These are phyloP conservation scores for Sebastes steindachneri DNA, from an alignment of 2,797 vertebrate genomes.

Conservation along the genomic window DNA sequence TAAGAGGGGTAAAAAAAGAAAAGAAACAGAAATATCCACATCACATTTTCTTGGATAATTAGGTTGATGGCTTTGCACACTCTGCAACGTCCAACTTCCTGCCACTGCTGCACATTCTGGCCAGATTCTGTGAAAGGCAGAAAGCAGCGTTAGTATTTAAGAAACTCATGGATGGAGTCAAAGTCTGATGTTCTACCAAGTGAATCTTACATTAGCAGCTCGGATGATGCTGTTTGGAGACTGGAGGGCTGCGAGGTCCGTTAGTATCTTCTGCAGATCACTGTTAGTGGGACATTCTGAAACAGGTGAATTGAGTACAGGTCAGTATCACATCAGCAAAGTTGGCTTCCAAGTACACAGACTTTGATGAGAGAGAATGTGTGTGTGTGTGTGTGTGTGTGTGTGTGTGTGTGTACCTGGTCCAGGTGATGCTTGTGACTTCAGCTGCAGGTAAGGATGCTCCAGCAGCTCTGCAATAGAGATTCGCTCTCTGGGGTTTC, in stretches of 20 bases:
- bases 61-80: conserved; percentile 84
- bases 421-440: conserved; percentile 74
- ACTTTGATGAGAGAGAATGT: not conserved
- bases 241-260: conserved; percentile 92
- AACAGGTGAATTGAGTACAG: not conserved
- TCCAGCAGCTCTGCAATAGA: conserved; percentile 90
- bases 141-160: conserved; percentile 1
- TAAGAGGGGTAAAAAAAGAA: not conserved
- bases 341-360: not conserved
- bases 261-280: conserved; percentile 91
- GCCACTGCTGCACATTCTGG: conserved; percentile 91
- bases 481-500: conserved; percentile 92
- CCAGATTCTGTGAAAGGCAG: conserved; percentile 87
- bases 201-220: conserved; percentile 89
- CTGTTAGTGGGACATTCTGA: conserved; percentile 60
- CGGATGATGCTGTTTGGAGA: conserved; percentile 95
- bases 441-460: conserved; percentile 93
- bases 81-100: conserved; percentile 89
- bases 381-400: conserved; percentile 13
- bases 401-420: conserved; percentile 80
- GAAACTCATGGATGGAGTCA: not conserved
- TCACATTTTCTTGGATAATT: conserved; percentile 49
- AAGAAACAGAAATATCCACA: not conserved
- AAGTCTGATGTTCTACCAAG: not conserved
- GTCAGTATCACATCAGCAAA: not conserved